phyloP scores from a whole-genome alignment of 1,140 invertebrate genomes.

The Bombus consobrinus region DNA sequence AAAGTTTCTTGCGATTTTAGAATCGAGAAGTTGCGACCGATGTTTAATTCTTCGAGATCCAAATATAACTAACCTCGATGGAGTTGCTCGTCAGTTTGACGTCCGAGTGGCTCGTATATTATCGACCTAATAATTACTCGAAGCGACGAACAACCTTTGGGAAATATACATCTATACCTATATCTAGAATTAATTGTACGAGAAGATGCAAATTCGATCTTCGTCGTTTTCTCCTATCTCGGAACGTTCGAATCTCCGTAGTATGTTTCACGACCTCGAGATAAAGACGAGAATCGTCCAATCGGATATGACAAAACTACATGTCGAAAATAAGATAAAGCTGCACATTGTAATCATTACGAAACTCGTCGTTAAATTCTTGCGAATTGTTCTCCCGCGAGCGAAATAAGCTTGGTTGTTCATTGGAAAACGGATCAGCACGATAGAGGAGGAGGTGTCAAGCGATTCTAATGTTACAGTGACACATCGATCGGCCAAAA shows the following conservation, averaged over 20 bases:
- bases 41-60: too few relatives aligned
- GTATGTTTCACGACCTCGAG: background rate
- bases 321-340: background rate
- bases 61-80: too few relatives aligned
- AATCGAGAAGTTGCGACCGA: too few relatives aligned
- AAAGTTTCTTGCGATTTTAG: too few relatives aligned
- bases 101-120: too few relatives aligned
- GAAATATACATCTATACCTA: too few relatives aligned
- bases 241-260: background rate
- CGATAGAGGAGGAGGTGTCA: background rate
- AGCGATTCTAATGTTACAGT: background rate
- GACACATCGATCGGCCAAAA: background rate
- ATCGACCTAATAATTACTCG: too few relatives aligned
- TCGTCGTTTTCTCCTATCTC: background rate
- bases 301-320: background rate
- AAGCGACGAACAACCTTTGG: too few relatives aligned
- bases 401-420: background rate
- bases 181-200: too few relatives aligned
- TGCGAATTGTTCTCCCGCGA: background rate
- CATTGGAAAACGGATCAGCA: background rate
- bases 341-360: background rate
- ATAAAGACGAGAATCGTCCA: background rate
- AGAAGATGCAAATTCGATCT: background rate
- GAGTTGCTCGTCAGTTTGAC: too few relatives aligned
- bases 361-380: background rate